Conservation (phyloP, 2,113 vertebrate genomes). For the Mustela lutreola region DNA sequence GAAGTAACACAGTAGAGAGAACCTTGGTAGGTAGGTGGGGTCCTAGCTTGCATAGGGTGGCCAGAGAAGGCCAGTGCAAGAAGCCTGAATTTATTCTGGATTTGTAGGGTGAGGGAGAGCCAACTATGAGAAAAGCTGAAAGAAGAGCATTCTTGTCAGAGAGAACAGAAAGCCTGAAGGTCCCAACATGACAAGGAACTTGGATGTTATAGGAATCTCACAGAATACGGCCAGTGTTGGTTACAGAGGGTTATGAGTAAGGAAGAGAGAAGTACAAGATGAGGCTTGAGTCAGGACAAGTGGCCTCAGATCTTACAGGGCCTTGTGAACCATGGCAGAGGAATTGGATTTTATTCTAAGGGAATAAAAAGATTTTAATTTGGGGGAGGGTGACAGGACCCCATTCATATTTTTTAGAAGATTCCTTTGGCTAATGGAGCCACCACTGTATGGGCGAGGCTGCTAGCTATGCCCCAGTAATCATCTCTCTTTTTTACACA, state of each 20-base stretch:
- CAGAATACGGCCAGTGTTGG: neutral
- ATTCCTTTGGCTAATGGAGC: neutral
- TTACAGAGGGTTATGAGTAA: neutral
- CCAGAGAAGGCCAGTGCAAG: neutral
- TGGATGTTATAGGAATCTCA: neutral
- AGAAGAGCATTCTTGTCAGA: neutral
- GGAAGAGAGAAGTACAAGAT: neutral
- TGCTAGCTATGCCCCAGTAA: neutral
- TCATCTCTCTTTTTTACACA: neutral
- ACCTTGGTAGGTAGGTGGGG: too few species aligned
- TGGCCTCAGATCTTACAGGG: neutral
- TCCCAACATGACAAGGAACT: neutral
- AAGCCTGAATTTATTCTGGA: neutral
- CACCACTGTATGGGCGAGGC: neutral
- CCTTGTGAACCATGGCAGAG: accelerated
- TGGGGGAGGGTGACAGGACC: neutral
- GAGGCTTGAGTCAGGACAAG: neutral
- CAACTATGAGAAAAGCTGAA: too few species aligned
- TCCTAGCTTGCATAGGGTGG: neutral
- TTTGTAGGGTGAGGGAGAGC: neutral
- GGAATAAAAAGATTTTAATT: neutral
- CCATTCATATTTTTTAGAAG: neutral
- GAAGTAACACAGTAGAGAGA: neutral
- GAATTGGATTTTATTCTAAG: neutral
- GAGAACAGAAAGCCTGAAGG: neutral